Evolutionary conservation across 2,888 invertebrate genomes (phyloP), one percentile per base, ranked within the genome.

Genomic region (Zonitis immaculata): DNA sequence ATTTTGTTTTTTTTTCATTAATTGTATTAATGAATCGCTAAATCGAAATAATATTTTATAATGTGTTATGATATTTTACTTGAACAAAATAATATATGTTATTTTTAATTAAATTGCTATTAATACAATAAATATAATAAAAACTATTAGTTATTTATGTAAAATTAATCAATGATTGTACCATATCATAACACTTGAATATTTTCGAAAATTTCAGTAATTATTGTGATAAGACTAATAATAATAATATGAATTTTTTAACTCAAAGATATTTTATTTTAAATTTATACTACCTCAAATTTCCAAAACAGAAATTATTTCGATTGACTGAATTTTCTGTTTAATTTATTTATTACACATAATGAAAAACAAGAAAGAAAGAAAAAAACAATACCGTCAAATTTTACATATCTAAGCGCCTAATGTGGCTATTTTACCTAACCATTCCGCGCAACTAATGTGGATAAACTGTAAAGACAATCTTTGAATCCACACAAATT

Each of bases 401-500:
- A 54, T 55, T 51, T 49, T 55, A 61, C 61, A 61, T 61, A 61
- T 61, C 61, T 57, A 53, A 46, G 51, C 61, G 57, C 55, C 53
- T 55, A 47, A 49, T 25, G 18, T 25, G 44, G 56, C 47, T 44
- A 49, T 56, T 56, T 56, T 52, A 44, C 45, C 52, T 43, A 52
- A 45, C 22, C 42, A 51, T 54, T 54, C n/a, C 44, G 54, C 51
- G 55, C 49, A 52, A 35, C 7, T 39, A 39, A 26, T 47, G 56
- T 59, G 57, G 59, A 58, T 54, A 58, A 58, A 59, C 61, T 61
- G 57, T 60, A 57, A 52, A 51, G 54, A 59, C 60, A 57, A 57
- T 56, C 59, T 56, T n/a, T 47, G 49, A 52, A 54, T 61, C 61
- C 61, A 61, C 56, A 42, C 14, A 47, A 30, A 46, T 39, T n/a